Percentiles rank a stretch among this genome's conserved stretches.
phyloP scores from a whole-genome alignment of 2,797 vertebrate genomes.

The Lepidocolaptes lacrymiger region DNA sequence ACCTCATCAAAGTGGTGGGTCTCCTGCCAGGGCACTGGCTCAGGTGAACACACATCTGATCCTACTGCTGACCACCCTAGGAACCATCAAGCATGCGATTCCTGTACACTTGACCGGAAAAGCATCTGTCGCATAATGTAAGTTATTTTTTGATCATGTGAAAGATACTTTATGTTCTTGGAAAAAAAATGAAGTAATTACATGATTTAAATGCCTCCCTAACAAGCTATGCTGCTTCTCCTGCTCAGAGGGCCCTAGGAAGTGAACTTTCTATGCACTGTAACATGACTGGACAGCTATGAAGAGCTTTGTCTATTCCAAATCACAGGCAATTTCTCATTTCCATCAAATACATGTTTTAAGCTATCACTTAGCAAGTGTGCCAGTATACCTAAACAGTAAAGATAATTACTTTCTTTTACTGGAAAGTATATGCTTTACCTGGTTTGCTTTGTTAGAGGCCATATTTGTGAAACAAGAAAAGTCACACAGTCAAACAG shows the following conservation, averaged over 20 bases:
- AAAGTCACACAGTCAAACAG: neutral
- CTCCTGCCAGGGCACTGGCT: neutral
- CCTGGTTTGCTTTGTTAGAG: neutral
- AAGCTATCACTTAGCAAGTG: neutral
- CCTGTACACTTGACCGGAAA: neutral
- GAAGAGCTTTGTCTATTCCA: neutral
- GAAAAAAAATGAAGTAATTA: neutral
- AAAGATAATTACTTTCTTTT: neutral
- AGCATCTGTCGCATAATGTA: neutral
- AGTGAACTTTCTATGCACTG: neutral
- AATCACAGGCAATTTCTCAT: neutral
- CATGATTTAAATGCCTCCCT: neutral
- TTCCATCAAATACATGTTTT: neutral
- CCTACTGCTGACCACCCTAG: neutral
- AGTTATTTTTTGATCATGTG: neutral
- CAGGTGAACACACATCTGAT: neutral
- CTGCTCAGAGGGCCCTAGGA: neutral
- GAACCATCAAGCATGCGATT: neutral
- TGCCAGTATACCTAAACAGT: neutral
- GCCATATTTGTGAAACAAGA: neutral
- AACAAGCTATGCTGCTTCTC: neutral
- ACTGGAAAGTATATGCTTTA: neutral
- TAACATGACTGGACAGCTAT: neutral
- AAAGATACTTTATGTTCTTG: neutral
- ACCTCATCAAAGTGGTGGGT: accelerated